Evolutionary conservation across 1,140 invertebrate species (phyloP), one percentile per base, ranked within the genome.

Genomic region (Sminthurinus signatus): DNA sequence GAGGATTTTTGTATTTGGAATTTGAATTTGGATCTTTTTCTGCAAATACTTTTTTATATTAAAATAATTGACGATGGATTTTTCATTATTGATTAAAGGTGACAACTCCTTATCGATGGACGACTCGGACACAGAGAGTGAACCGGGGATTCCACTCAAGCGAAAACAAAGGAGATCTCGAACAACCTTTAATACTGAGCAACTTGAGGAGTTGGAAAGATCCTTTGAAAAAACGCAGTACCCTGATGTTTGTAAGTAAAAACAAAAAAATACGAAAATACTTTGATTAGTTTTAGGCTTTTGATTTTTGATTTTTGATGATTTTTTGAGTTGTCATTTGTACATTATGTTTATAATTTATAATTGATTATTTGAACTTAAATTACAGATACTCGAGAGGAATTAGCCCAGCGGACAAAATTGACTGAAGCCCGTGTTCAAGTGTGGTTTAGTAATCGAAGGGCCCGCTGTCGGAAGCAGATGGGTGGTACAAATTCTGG

Each of bases 141-240:
- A 72, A 28, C 68, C 68, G 25, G 66, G 68, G 2, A 71, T 68
- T 43, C 65, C 70, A 57, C 28, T 72, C n/a, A 71, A 72, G 57
- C 48, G 72, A 43, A 89, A 91, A 74, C 89, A 89, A 1, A 80
- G 90, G 70, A 81, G 93, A 68, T 96, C 94, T 74, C 81, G 93
- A 68, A 96, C 93, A 0, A 96, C 93, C 5, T 96, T 96, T 76
- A 93, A 89, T 23, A 91, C 88, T 69, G 86, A 87, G 55, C 93
- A 96, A 78, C 76, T 96, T 65, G 87, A 87, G 15, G 92, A 92
- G 1, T 78, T 96, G 63, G 93, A 96, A 76, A 86, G 88, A 71
- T 89, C 95, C 1, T 97, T 96, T 73, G 92, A 96, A 76, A 84
- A 90, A 70, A 96, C 93, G 0, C 93, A 96, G 76, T 97, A 97